Conservation (phyloP, 2,888 invertebrate genomes). For the Amblyjoppa fuscipennis region DNA sequence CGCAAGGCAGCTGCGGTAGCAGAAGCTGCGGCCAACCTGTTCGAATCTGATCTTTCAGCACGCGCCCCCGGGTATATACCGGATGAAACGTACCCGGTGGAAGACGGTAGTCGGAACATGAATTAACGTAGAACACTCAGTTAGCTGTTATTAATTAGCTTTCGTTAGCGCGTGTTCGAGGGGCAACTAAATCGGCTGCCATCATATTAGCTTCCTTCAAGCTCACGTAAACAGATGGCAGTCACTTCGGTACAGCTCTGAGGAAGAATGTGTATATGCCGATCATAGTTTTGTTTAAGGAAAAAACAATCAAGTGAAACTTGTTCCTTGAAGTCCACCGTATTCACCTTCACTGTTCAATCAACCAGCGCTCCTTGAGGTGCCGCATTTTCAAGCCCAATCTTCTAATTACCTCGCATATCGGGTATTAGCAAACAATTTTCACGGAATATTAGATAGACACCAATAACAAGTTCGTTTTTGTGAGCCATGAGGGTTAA, state of each 20-base stretch:
- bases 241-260: neutral
- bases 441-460: conserved; percentile 5
- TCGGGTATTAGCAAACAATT: neutral
- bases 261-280: neutral
- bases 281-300: neutral
- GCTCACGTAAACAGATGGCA: neutral
- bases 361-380: neutral
- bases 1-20: conserved; percentile 8
- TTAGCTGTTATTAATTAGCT: neutral
- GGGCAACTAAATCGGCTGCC: neutral
- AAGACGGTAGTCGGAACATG: conserved; percentile 18
- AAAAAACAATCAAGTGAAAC: neutral
- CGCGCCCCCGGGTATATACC: conserved; percentile 38
- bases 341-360: neutral
- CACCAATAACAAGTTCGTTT: neutral
- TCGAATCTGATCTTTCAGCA: conserved; percentile 57
- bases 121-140: neutral
- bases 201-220: neutral
- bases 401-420: neutral
- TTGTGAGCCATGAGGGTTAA: neutral
- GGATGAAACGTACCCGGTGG: conserved; percentile 2
- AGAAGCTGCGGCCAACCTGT: conserved; percentile 40
- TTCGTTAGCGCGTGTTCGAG: neutral
- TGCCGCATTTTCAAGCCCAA: neutral
- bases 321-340: neutral